These are phyloP conservation scores for Micropoecilia bifurca DNA, from an alignment of 2,797 vertebrate genomes.

Conservation along the genomic window DNA sequence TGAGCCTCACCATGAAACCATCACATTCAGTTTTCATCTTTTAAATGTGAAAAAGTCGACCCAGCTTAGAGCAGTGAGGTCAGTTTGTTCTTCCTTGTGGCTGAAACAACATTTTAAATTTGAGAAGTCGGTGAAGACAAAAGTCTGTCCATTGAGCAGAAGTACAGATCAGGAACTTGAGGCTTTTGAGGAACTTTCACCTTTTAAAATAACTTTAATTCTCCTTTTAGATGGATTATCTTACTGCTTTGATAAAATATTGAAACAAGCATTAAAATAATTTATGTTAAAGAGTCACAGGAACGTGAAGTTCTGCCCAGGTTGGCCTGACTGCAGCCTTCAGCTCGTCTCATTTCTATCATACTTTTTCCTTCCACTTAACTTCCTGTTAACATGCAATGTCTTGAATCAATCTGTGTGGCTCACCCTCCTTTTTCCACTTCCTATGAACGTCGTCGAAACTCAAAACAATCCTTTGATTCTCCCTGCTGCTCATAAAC, in stretches of 20 bases:
- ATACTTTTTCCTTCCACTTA: not conserved
- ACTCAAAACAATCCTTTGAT: not conserved
- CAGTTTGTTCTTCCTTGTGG: not conserved
- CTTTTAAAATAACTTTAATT: not conserved
- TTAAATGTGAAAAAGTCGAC: not conserved
- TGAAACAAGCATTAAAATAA: not conserved
- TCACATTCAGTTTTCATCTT: not conserved
- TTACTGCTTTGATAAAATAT: not conserved
- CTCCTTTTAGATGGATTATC: not conserved
- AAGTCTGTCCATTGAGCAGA: not conserved
- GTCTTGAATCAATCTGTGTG: not conserved
- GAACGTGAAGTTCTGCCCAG: not conserved
- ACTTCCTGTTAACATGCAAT: not conserved
- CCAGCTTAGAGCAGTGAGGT: not conserved
- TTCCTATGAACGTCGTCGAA: not conserved
- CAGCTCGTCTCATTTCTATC: not conserved
- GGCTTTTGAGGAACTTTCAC: not conserved
- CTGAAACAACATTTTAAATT: constrained; percentile 8
- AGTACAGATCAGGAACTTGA: constrained; percentile 12
- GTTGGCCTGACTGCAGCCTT: not conserved
- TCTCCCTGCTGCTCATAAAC: not conserved
- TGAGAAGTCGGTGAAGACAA: constrained; percentile 12
- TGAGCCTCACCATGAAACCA: not conserved
- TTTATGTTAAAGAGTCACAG: not conserved
- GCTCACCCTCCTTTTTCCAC: not conserved